Percentiles rank a stretch among this genome's conserved stretches.
These are phyloP conservation scores for Neomicropteryx cornuta DNA, from an alignment of 1,140 invertebrate genomes.

Conservation along the genomic window DNA sequence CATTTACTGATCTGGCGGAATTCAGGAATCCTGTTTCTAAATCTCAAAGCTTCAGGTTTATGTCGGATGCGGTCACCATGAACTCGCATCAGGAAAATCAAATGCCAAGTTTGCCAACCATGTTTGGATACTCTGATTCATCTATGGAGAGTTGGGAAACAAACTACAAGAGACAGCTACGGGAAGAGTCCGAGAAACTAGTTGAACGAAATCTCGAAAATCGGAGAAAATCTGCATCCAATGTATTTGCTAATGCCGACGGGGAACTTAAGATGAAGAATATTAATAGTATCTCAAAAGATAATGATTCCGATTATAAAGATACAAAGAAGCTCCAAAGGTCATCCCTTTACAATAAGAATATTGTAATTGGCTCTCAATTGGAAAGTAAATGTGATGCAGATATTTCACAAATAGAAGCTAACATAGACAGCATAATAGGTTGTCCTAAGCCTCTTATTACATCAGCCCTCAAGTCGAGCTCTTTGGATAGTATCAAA, in stretches of 20 bases:
- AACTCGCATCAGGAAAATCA: conserved; percentile 33
- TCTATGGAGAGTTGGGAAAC: conserved; percentile 40
- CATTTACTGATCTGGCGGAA: too few species aligned
- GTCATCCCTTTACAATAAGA: too few species aligned
- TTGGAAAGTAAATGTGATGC: conserved; percentile 33
- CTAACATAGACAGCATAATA: conserved; percentile 41
- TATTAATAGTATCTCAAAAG: too few species aligned
- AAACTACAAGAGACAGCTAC: conserved; percentile 35
- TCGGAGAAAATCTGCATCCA: too few species aligned
- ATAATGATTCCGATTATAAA: too few species aligned
- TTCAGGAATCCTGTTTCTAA: conserved; percentile 45
- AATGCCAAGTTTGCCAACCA: conserved; percentile 37
- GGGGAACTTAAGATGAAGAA: too few species aligned
- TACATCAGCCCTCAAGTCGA: conserved; percentile 37
- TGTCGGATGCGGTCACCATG: conserved; percentile 35
- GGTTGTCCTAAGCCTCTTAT: conserved; percentile 38
- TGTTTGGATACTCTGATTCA: conserved; percentile 38
- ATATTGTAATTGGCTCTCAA: too few species aligned
- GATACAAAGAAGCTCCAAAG: too few species aligned
- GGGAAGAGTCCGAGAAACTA: conserved; percentile 12
- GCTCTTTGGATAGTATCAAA: conserved; percentile 45
- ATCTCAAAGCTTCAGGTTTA: conserved; percentile 52
- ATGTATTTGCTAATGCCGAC: too few species aligned
- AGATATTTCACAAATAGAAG: conserved; percentile 36
- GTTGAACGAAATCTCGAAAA: too few species aligned